A percentile compares a stretch with the other conserved stretches of the same genome.
Evolutionary conservation across 2,888 invertebrate genomes (phyloP).

Genomic region (Meghimatium bilineatum): DNA sequence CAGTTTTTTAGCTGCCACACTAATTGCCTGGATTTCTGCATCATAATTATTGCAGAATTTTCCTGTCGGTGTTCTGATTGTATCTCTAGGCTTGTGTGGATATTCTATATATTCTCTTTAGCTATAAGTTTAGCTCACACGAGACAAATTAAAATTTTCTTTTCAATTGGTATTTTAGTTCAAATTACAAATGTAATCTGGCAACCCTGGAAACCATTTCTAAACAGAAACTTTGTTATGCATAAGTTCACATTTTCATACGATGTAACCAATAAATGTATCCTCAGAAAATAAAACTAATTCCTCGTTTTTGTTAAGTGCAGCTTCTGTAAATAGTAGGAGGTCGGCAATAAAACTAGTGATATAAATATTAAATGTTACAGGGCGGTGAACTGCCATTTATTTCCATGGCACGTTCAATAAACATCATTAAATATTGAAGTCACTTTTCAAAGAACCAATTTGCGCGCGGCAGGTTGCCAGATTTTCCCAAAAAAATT

Average conservation of each 20-base stretch:
- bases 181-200: too few species aligned
- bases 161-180: too few species aligned
- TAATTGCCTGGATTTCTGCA: too few species aligned
- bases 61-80: too few species aligned
- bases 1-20: too few species aligned
- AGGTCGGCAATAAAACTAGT: background rate
- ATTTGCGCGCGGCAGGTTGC: background rate
- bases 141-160: too few species aligned
- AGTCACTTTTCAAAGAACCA: background rate
- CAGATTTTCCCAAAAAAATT: background rate
- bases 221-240: too few species aligned
- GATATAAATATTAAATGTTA: background rate
- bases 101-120: too few species aligned
- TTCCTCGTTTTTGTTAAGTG: background rate
- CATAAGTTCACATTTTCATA: background rate
- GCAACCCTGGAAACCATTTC: too few species aligned
- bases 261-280: background rate
- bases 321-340: background rate
- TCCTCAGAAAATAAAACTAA: background rate
- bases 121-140: too few species aligned
- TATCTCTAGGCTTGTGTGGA: too few species aligned
- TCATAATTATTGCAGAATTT: too few species aligned
- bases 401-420: background rate
- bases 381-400: background rate
- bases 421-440: slow-evolving; percentile 1